Percentiles rank a stretch among this genome's conserved stretches.
phyloP scores from a whole-genome alignment of 2,113 vertebrate species.

The Agapornis roseicollis region DNA sequence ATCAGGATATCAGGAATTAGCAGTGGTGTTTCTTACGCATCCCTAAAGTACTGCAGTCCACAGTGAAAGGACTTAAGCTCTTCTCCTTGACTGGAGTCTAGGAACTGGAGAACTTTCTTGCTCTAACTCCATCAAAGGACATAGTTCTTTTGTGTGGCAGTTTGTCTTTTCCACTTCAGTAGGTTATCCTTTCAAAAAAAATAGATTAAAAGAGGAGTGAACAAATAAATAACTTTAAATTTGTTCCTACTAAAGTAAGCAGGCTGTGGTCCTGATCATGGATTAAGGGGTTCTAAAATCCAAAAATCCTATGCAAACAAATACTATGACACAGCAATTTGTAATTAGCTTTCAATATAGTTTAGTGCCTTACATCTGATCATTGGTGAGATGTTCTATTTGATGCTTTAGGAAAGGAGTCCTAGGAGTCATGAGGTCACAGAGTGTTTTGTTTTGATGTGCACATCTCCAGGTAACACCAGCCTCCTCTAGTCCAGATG shows the following conservation, averaged over 20 bases:
- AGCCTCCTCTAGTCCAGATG: background rate
- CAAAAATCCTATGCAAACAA: background rate
- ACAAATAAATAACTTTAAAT: background rate
- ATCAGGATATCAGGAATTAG: background rate
- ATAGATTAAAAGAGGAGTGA: background rate
- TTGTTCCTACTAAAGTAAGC: background rate
- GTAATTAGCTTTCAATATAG: background rate
- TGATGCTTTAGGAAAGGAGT: background rate
- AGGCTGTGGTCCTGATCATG: background rate
- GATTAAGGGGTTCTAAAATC: background rate
- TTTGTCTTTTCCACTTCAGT: background rate
- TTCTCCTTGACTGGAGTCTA: background rate
- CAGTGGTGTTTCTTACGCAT: background rate
- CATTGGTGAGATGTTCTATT: rapidly evolving
- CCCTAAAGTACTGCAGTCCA: background rate
- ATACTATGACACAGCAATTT: background rate
- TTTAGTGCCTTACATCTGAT: background rate
- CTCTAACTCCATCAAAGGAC: background rate
- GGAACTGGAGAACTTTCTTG: background rate
- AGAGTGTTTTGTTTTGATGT: background rate
- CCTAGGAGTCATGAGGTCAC: background rate
- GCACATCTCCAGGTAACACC: background rate
- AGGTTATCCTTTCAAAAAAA: background rate
- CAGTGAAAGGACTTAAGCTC: background rate
- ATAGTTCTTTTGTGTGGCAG: background rate